A percentile compares a stretch with the other conserved stretches of the same genome.
Conservation (phyloP, 2,888 invertebrate genomes). For the Zele albiditarsus region DNA sequence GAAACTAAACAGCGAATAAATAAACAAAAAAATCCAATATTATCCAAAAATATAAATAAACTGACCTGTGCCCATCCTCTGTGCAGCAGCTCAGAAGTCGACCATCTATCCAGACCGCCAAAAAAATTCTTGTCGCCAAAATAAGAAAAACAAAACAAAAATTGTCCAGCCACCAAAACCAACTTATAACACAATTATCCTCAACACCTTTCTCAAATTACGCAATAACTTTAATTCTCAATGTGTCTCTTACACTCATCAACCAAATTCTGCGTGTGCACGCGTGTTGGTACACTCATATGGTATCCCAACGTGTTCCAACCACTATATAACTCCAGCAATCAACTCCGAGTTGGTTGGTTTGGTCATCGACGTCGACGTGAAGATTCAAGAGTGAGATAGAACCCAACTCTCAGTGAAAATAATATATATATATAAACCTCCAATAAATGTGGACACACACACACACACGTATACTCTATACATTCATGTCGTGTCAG, state of each 20-base stretch:
- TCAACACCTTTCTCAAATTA: neutral
- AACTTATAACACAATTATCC: neutral
- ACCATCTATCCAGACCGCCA: conserved; percentile 53
- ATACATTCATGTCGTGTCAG: conserved; percentile 28
- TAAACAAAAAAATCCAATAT: neutral
- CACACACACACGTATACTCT: neutral
- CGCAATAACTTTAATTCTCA: conserved; percentile 40
- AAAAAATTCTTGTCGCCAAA: neutral
- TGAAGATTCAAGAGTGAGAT: conserved; percentile 27
- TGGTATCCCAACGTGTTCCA: conserved; percentile 17
- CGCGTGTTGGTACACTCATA: conserved; percentile 43
- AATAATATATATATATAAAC: neutral
- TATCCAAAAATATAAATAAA: conserved; percentile 44
- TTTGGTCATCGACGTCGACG: conserved; percentile 38
- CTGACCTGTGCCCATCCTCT: conserved; percentile 85
- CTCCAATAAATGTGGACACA: neutral
- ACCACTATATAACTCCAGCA: neutral
- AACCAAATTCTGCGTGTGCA: conserved; percentile 42
- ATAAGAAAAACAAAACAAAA: neutral
- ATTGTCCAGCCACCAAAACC: neutral
- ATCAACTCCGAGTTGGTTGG: conserved; percentile 20
- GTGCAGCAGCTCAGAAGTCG: conserved; percentile 68
- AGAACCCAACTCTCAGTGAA: neutral
- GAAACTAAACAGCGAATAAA: neutral
- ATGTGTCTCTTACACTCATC: conserved; percentile 52